A percentile compares a stretch with the other conserved stretches of the same genome.
Evolutionary conservation across 1,140 invertebrate species (phyloP).

Genomic region (Cotesia vestalis): DNA sequence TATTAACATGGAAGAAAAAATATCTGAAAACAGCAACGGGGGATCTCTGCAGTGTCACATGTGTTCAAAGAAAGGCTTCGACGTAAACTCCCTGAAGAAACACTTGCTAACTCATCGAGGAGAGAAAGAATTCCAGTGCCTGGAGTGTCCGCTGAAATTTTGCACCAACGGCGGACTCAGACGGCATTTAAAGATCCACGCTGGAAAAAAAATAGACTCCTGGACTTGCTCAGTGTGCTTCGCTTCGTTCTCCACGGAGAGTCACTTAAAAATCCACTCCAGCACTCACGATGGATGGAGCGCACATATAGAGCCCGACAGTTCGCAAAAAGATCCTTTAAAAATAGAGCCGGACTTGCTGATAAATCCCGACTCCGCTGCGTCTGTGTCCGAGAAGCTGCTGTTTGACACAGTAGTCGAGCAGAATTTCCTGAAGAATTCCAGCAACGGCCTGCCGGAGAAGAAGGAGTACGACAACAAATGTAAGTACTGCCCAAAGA

Average conservation of each 20-base stretch:
- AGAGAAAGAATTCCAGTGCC: constrained; percentile 58
- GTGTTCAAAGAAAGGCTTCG: constrained; percentile 50
- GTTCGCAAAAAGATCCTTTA: constrained; percentile 39
- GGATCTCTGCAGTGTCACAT: constrained; percentile 50
- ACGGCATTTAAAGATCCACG: constrained; percentile 63
- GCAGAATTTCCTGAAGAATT: constrained; percentile 20
- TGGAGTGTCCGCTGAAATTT: constrained; percentile 63
- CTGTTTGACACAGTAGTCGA: constrained; percentile 63
- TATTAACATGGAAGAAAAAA: background rate
- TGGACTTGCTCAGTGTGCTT: constrained; percentile 46
- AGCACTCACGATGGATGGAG: constrained; percentile 47
- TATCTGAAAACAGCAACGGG: constrained; percentile 28
- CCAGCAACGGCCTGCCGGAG: constrained; percentile 34
- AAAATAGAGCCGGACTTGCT: constrained; percentile 22
- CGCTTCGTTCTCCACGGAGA: constrained; percentile 42
- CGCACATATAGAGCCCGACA: constrained; percentile 37
- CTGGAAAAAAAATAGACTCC: constrained; percentile 39
- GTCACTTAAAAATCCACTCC: constrained; percentile 43
- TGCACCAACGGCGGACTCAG: constrained; percentile 60
- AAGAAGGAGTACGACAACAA: constrained; percentile 61
- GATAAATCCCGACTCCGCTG: constrained; percentile 35
- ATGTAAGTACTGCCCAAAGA: constrained; percentile 69
- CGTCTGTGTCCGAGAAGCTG: constrained; percentile 66
- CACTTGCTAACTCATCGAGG: constrained; percentile 69
- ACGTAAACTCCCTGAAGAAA: constrained; percentile 46